A percentile compares a stretch with the other conserved stretches of the same genome.
Evolutionary conservation across 2,797 vertebrate species (phyloP).

Genomic region (Chelmon rostratus): DNA sequence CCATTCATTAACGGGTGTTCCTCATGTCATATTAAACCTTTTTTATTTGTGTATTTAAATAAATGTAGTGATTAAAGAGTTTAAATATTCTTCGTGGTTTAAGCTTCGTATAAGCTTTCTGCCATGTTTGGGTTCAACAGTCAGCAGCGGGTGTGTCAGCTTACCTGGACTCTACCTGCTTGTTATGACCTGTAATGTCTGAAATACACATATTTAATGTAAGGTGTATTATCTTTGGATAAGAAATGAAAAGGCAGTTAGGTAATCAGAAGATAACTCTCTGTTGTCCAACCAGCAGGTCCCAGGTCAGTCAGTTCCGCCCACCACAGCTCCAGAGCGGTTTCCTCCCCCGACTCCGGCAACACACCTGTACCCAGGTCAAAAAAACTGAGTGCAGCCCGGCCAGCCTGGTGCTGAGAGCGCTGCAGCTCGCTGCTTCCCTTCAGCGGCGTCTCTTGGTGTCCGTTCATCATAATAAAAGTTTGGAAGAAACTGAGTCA

Average conservation of each 20-base stretch:
- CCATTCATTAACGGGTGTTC: not conserved
- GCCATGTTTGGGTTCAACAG: not conserved
- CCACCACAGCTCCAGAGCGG: conserved; percentile 69
- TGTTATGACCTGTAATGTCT: not conserved
- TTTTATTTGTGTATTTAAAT: not conserved
- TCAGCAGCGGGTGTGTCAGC: not conserved
- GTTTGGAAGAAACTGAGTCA: too few relatives aligned
- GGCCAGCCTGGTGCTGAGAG: conserved; percentile 86
- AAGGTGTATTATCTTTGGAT: not conserved
- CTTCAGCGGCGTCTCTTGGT: not conserved
- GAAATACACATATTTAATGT: not conserved
- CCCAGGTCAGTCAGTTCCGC: conserved; percentile 75
- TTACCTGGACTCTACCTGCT: conserved; percentile 1
- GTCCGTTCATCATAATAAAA: not conserved
- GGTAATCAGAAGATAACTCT: not conserved
- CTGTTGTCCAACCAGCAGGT: conserved; percentile 71
- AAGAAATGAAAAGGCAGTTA: not conserved
- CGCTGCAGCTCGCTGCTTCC: not conserved
- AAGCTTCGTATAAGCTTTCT: not conserved
- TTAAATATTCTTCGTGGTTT: not conserved
- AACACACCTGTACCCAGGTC: conserved; percentile 75
- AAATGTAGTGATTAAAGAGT: not conserved
- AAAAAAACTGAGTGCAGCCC: conserved; percentile 76
- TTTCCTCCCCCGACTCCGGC: conserved; percentile 58
- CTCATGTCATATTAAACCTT: not conserved